Evolutionary conservation across 2,797 vertebrate species (phyloP).

Genomic region (Tympanoctomys barrerae): DNA sequence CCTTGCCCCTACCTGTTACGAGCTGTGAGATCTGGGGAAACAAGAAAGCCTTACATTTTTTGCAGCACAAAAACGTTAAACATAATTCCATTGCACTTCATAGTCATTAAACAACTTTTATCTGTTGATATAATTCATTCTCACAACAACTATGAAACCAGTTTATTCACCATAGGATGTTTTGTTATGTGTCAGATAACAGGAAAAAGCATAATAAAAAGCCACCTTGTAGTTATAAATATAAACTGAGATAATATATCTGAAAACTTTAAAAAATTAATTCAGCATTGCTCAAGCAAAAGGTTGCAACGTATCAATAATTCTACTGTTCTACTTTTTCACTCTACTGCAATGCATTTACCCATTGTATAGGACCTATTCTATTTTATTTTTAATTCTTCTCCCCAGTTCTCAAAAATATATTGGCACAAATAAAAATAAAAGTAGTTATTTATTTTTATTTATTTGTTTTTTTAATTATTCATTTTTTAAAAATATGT

Average conservation of each 20-base stretch:
- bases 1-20: neutral
- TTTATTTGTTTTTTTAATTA: neutral
- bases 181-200: neutral
- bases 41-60: constrained; percentile 27
- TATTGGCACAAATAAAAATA: neutral
- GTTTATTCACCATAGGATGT: neutral
- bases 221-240: neutral
- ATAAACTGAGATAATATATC: neutral
- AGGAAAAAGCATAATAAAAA: neutral
- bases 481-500: too few relatives aligned
- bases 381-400: neutral
- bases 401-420: neutral
- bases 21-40: neutral
- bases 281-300: neutral
- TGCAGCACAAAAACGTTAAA: neutral
- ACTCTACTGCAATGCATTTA: neutral
- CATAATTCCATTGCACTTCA: neutral
- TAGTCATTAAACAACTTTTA: constrained; percentile 14
- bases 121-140: neutral
- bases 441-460: neutral
- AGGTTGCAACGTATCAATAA: neutral
- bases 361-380: neutral
- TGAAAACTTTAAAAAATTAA: neutral
- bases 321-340: neutral
- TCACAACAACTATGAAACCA: neutral